Evolutionary conservation across 2,888 invertebrate genomes (phyloP).

Genomic region (Pharmacophagus antenor): DNA sequence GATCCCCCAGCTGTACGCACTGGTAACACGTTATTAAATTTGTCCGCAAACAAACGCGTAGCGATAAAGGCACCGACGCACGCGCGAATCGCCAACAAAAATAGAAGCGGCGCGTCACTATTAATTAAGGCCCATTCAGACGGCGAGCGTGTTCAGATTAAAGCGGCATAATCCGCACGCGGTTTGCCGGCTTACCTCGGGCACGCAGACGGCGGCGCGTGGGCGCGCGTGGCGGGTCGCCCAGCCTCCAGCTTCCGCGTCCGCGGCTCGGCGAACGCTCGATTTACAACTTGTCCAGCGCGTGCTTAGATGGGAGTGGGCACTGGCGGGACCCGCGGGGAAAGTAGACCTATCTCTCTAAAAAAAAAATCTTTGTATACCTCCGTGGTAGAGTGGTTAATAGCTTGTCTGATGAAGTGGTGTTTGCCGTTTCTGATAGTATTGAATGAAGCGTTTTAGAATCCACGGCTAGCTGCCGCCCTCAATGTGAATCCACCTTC

Average conservation of each 20-base stretch:
- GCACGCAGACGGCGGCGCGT: slow-evolving; percentile 28
- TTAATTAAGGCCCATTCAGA: slow-evolving; percentile 30
- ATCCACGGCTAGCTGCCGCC: background rate
- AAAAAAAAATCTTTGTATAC: too few species aligned
- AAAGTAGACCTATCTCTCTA: too few species aligned
- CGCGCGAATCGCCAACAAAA: slow-evolving; percentile 21
- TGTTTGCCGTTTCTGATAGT: too few species aligned
- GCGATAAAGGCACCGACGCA: background rate
- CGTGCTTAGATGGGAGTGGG: too few species aligned
- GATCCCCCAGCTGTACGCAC: background rate
- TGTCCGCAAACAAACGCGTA: slow-evolving; percentile 2
- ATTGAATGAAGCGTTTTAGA: background rate
- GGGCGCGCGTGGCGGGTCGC: background rate
- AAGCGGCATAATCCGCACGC: slow-evolving; percentile 40
- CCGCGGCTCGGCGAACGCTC: too few species aligned
- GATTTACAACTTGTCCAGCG: too few species aligned
- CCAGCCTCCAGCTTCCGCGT: background rate
- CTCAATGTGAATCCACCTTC: background rate
- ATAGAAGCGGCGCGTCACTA: slow-evolving; percentile 25
- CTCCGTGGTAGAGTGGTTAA: too few species aligned
- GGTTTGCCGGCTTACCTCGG: slow-evolving; percentile 43
- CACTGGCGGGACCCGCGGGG: too few species aligned
- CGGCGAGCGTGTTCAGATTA: slow-evolving; percentile 36
- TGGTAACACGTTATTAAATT: slow-evolving; percentile 1
- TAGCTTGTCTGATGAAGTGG: too few species aligned